A percentile compares a stretch with the other conserved stretches of the same genome.
These are phyloP conservation scores for Mus spretus DNA, from an alignment of 2,797 vertebrate genomes.

Conservation along the genomic window DNA sequence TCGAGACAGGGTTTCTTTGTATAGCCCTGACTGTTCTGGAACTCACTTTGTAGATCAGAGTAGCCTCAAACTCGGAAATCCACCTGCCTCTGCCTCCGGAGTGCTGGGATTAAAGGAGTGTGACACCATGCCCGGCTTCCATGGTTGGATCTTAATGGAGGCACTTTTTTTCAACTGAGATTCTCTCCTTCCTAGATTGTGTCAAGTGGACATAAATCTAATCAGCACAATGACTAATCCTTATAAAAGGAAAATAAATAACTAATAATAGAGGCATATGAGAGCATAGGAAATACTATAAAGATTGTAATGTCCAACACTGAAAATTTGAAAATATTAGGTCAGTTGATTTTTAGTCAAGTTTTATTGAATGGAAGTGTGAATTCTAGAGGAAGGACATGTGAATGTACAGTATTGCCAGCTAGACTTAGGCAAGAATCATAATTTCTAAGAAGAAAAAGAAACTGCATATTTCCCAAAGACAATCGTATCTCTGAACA, in stretches of 20 bases:
- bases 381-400: neutral
- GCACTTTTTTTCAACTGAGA: neutral
- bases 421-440: neutral
- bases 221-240: neutral
- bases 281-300: neutral
- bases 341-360: neutral
- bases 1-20: too few relatives aligned
- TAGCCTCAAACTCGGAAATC: too few relatives aligned
- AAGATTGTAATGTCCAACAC: conserved; percentile 7
- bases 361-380: neutral
- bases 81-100: too few relatives aligned
- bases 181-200: neutral
- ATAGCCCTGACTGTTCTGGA: too few relatives aligned
- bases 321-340: conserved; percentile 17
- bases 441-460: neutral
- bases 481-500: conserved; percentile 47
- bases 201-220: neutral
- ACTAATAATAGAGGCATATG: neutral
- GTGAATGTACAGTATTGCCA: conserved; percentile 28
- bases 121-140: neutral
- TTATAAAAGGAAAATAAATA: conserved; percentile 34
- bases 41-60: too few relatives aligned
- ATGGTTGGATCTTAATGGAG: neutral
- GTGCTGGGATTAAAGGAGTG: too few relatives aligned
- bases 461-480: neutral